Evolutionary conservation across 2,888 invertebrate genomes (phyloP), one percentile per base, ranked within the genome.

Genomic region (Neoascia interrupta): DNA sequence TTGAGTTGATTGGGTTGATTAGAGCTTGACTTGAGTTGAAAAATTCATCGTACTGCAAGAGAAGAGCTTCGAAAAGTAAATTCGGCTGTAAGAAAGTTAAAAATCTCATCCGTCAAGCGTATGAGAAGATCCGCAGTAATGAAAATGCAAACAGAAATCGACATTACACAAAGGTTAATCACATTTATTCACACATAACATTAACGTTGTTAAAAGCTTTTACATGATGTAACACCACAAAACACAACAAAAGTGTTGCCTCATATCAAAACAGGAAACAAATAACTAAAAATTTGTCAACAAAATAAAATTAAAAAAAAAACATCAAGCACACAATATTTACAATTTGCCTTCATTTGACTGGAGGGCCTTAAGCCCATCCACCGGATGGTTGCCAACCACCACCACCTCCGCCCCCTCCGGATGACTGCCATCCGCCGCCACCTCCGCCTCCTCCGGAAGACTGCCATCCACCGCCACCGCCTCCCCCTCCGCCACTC

Each of bases 291-390:
- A 11, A 11, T 19, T 41, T 39, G 39, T 34, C 36, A 53, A 41
- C 28, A 41, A 28, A 31, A 36, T 16, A 39, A 31, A 56, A 19
- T 18, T 18, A n/a, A 36, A 26, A 31, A 13, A 37, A 3, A n/a
- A 39, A n/a, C 19, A n/a, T 43, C 15, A 18, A 21, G 54, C 19
- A 39, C 13, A 19, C 6, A 54, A 64, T 79, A 79, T 79, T 66
- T 79, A 79, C 79, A 79, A 10, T 13, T 10, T 5, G 45, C 15
- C 45, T 13, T 10, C 4, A 18, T 36, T 37, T 54, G 54, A 53
- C 51, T 43, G 16, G 5, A 56, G 2, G 6, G 1, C 4, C 8
- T 82, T 82, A 87, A 61, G 85, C 86, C 87, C 86, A 87, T 43
- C 81, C 83, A 5, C 83, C 82, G 5, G 82, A 76, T 53, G 83